These are phyloP conservation scores for Panzeria rudis DNA, from an alignment of 2,888 invertebrate species.

Conservation along the genomic window DNA sequence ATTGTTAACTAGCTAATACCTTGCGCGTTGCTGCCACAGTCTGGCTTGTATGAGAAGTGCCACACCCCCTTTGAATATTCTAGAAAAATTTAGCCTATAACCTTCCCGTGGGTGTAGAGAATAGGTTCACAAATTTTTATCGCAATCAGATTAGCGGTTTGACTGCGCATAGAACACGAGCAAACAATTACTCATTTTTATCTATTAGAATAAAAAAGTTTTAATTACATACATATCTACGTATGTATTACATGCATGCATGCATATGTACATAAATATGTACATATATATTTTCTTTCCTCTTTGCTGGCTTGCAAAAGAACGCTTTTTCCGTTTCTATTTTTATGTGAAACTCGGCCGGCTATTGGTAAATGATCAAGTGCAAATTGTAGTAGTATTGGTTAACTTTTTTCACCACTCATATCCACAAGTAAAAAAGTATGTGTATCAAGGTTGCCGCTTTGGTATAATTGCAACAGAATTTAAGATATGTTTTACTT, in stretches of 20 bases:
- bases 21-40: too few relatives aligned
- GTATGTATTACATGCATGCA: not conserved
- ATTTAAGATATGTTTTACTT: not conserved
- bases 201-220: too few relatives aligned
- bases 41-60: too few relatives aligned
- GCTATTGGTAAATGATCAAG: constrained; percentile 33
- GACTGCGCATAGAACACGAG: too few relatives aligned
- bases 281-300: not conserved
- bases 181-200: too few relatives aligned
- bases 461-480: not conserved
- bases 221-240: not conserved
- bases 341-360: not conserved
- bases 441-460: not conserved
- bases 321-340: constrained; percentile 29
- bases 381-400: constrained; percentile 33
- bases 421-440: not conserved
- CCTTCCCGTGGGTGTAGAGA: too few relatives aligned
- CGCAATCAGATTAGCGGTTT: too few relatives aligned
- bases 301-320: not conserved
- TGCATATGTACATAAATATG: not conserved
- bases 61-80: too few relatives aligned
- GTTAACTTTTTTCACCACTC: constrained; percentile 27
- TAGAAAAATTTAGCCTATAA: too few relatives aligned
- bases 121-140: too few relatives aligned
- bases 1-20: too few relatives aligned